Conservation (phyloP, 2,113 vertebrate genomes). For the Ceyx cyanopectus region DNA sequence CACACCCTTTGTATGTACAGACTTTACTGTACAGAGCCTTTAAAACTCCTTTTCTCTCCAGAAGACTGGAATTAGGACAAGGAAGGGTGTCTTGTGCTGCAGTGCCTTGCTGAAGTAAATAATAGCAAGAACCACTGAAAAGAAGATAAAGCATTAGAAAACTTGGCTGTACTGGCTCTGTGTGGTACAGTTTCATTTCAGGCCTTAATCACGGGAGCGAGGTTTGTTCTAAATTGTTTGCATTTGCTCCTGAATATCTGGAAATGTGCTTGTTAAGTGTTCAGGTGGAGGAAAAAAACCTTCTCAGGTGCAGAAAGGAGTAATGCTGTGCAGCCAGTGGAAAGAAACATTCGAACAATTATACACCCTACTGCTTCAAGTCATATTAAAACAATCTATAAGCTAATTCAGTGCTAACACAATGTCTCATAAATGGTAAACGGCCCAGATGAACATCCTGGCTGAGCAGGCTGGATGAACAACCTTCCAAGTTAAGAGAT, state of each 20-base stretch:
- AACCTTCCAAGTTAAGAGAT: slow-evolving; percentile 36
- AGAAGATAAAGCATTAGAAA: neutral
- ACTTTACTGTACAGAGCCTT: neutral
- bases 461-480: slow-evolving; percentile 51
- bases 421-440: slow-evolving; percentile 69
- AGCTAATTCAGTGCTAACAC: slow-evolving; percentile 67
- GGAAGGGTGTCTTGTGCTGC: neutral
- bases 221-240: slow-evolving; percentile 64
- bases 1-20: neutral
- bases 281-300: slow-evolving; percentile 64
- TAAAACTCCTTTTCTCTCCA: neutral
- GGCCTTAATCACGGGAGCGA: slow-evolving; percentile 46
- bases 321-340: slow-evolving; percentile 57
- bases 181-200: slow-evolving; percentile 49
- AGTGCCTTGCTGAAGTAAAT: neutral
- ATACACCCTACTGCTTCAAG: slow-evolving; percentile 69
- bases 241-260: slow-evolving; percentile 64
- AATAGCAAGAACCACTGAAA: neutral
- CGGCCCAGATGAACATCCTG: slow-evolving; percentile 21
- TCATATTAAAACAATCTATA: slow-evolving; percentile 75
- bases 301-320: slow-evolving; percentile 70
- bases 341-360: slow-evolving; percentile 72
- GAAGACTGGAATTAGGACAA: neutral
- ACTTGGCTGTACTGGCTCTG: neutral
- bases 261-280: slow-evolving; percentile 69